Base-by-base conservation (phyloP, 1,140 invertebrate genomes). In the Heterodera schachtii region DNA sequence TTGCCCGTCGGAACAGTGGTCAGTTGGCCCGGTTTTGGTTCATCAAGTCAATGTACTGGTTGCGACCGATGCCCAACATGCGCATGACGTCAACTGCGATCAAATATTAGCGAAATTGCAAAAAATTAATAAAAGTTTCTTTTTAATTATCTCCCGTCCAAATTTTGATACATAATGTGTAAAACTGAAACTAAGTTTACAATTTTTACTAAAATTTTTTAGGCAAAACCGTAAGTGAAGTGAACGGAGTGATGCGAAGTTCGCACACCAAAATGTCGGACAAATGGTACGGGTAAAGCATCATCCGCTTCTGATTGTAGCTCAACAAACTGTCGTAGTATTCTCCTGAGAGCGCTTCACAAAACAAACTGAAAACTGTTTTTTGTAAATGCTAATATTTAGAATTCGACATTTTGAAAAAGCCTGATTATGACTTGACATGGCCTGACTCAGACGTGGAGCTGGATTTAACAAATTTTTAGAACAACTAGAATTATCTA, bases 11-110 rank as follows among this genome's bases (percentile, higher is more conserved):
- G 57, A 89, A 86, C 13, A 90, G 80, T 49, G 85, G 86, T 43
- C 85, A 75, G 73, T 91, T 91, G 13, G 92, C 93, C 87, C 95
- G 90, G 87, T 94, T 93, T 86, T 95, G 94, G 90, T 96, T 96
- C 92, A 98, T 96, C 77, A 98, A 89, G 82, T 97, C 95, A 85
- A 98, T 94, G 90, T 98, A 98, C 91, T 98, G 95, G 91, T 98
- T 98, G 41, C 96, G 92, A 43, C 96, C 96, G 86, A 98, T 96
- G 21, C 95, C 96, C 43, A 98, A 90, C 2, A 98, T 91, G 66
- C 96, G 91, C 77, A 78, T 78, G 4, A 70, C 64, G 47, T 78
- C 77, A 0, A 78, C 77, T 64, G 57, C 4, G 5, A 19, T 2
- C 0, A 64, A 19, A 64, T 19, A 64, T 31, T 31, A 31, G 31